Conservation (phyloP, 2,797 vertebrate species). For the Crenichthys baileyi region DNA sequence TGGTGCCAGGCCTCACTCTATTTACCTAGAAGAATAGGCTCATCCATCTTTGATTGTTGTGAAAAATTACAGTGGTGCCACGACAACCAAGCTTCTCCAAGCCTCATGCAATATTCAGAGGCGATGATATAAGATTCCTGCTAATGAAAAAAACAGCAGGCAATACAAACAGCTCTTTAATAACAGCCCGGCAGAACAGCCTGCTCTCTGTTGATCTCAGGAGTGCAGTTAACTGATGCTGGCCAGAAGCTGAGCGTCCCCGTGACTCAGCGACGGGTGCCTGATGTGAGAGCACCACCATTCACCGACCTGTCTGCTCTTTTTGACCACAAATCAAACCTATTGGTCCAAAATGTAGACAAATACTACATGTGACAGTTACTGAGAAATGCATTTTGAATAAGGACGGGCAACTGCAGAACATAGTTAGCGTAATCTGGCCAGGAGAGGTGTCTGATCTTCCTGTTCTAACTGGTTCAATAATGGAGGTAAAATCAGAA, state of each 20-base stretch:
- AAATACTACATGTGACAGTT: background rate
- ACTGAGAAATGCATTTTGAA: background rate
- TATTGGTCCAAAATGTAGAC: background rate
- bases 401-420: background rate
- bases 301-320: conserved; percentile 8
- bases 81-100: conserved; percentile 66
- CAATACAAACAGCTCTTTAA: conserved; percentile 76
- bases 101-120: conserved; percentile 80
- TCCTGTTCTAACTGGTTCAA: background rate
- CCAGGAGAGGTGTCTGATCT: background rate
- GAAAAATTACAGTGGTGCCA: conserved; percentile 75
- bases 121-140: conserved; percentile 75
- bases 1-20: conserved; percentile 47
- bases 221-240: conserved; percentile 19
- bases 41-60: conserved; percentile 78
- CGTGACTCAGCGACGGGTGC: conserved; percentile 12
- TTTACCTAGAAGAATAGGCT: conserved; percentile 69
- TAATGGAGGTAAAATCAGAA: background rate
- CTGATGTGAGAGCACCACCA: conserved; percentile 26
- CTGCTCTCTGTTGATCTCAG: conserved; percentile 39
- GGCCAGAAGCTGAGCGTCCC: conserved; percentile 15
- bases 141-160: conserved; percentile 77
- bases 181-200: conserved; percentile 55
- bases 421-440: background rate
- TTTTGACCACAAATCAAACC: background rate